A percentile compares a stretch with the other conserved stretches of the same genome.
Evolutionary conservation across 2,797 vertebrate species (phyloP).

Genomic region (Sebastes minor): DNA sequence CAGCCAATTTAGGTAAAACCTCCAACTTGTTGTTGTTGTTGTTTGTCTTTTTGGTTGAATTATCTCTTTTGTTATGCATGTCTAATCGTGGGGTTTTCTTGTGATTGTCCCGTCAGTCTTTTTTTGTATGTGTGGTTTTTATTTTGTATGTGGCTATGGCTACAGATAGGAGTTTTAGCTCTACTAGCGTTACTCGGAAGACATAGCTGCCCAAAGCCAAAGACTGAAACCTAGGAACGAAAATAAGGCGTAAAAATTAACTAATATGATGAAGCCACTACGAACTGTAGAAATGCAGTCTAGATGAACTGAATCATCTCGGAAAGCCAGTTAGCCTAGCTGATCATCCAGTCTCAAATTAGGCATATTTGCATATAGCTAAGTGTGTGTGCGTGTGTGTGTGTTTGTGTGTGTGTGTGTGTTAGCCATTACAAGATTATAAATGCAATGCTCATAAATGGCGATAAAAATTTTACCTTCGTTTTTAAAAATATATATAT

Average conservation of each 20-base stretch:
- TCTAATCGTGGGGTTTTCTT: constrained; percentile 52
- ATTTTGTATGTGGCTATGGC: constrained; percentile 9
- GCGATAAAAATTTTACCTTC: no score
- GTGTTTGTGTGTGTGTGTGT: no score
- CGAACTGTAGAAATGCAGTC: neutral
- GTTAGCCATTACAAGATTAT: no score
- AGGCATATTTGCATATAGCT: neutral
- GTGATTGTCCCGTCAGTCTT: constrained; percentile 63
- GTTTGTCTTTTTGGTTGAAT: constrained; percentile 49
- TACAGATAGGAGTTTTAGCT: constrained; percentile 3
- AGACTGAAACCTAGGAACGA: neutral
- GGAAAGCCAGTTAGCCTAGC: neutral
- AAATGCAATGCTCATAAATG: no score
- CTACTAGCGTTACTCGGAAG: neutral
- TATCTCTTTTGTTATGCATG: constrained; percentile 64
- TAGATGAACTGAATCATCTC: neutral
- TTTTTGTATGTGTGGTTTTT: constrained; percentile 46
- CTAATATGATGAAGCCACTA: neutral
- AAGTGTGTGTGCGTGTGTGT: no score
- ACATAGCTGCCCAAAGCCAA: neutral
- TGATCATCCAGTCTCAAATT: neutral
- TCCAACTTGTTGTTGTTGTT: constrained; percentile 57
- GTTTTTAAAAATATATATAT: no score
- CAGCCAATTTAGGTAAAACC: constrained; percentile 51
- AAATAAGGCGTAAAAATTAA: neutral